Evolutionary conservation across 2,113 vertebrate genomes (phyloP).

Genomic region (Sapayoa aenigma): DNA sequence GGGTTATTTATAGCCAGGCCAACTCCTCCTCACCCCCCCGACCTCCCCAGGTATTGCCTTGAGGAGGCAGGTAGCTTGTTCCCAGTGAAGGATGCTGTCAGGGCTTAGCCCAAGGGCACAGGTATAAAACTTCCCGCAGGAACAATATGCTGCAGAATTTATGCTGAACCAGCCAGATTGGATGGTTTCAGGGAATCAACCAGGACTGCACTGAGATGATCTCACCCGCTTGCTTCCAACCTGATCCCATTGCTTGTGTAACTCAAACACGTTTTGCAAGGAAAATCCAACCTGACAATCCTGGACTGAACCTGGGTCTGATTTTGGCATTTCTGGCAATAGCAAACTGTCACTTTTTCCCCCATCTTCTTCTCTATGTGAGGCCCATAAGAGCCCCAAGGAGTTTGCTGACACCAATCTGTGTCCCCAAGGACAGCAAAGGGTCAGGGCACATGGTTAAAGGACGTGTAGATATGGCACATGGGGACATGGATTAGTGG

Average conservation of each 20-base stretch:
- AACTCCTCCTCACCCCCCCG: background rate
- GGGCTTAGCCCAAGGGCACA: conserved; percentile 23
- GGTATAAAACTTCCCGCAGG: conserved; percentile 8
- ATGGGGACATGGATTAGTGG: background rate
- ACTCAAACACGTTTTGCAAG: background rate
- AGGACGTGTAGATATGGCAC: background rate
- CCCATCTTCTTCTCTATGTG: background rate
- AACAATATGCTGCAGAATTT: background rate
- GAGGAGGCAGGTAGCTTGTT: background rate
- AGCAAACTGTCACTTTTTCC: background rate
- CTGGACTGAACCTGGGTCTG: background rate
- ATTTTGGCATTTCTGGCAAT: background rate
- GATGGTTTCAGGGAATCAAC: background rate
- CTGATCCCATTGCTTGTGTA: background rate
- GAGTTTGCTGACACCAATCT: background rate
- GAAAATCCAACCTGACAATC: background rate
- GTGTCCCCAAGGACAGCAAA: rapidly evolving
- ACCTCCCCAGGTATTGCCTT: background rate
- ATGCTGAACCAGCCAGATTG: background rate
- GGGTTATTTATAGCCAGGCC: background rate
- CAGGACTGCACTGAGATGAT: background rate
- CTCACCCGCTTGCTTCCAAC: background rate
- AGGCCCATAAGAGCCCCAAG: rapidly evolving
- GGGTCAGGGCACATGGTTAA: rapidly evolving
- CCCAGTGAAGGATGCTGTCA: background rate